A percentile compares a stretch with the other conserved stretches of the same genome.
These are phyloP conservation scores for Branchinecta lindahli DNA, from an alignment of 1,140 invertebrate species.

Conservation along the genomic window DNA sequence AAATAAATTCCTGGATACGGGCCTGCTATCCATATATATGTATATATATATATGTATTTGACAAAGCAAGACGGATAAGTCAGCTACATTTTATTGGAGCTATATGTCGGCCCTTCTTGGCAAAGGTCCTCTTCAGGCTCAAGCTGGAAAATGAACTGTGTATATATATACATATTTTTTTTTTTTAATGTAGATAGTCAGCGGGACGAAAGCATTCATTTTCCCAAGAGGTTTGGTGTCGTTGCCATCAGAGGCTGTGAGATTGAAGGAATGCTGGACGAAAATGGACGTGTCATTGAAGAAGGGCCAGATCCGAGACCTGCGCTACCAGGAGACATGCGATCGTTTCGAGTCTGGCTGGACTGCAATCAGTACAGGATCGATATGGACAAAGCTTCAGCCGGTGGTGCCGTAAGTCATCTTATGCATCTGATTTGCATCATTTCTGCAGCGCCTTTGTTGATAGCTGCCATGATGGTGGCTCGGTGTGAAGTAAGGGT, in stretches of 20 bases:
- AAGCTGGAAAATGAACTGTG: no score
- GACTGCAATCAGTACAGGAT: constrained; percentile 91
- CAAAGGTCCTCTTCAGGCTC: no score
- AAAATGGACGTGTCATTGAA: constrained; percentile 87
- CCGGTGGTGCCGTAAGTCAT: constrained; percentile 45
- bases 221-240: constrained; percentile 79
- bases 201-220: constrained; percentile 62
- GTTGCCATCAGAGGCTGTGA: constrained; percentile 90
- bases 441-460: no score
- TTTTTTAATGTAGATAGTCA: constrained; percentile 44
- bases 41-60: constrained; percentile 7
- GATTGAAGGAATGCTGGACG: constrained; percentile 96
- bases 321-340: constrained; percentile 62
- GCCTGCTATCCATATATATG: background rate
- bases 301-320: constrained; percentile 84
- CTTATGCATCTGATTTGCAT: background rate
- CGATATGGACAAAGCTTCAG: constrained; percentile 68
- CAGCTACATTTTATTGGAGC: no score
- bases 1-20: no score
- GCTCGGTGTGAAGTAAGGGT: no score
- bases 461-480: no score
- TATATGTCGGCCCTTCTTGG: no score
- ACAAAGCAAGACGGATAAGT: background rate
- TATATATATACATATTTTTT: constrained; percentile 18
- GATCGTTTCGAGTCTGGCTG: constrained; percentile 84